Evolutionary conservation across 2,888 invertebrate species (phyloP).

Genomic region (Nephrotoma guestfalica): DNA sequence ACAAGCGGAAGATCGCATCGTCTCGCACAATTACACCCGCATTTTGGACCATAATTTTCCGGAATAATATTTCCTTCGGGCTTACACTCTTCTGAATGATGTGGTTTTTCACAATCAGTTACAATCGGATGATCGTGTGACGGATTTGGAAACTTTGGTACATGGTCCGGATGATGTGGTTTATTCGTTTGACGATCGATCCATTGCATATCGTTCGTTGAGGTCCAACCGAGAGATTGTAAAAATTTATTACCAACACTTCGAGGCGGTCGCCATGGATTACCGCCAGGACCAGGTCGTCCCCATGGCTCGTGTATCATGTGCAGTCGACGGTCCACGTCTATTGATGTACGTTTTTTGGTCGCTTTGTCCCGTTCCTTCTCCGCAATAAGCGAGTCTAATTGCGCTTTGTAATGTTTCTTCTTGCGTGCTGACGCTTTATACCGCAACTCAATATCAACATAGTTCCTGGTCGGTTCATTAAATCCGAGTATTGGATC

Average conservation of each 20-base stretch:
- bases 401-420: conserved; percentile 40
- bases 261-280: conserved; percentile 58
- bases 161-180: not conserved
- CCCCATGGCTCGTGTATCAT: conserved; percentile 20
- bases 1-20: not conserved
- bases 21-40: conserved; percentile 24
- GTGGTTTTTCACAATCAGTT: not conserved
- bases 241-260: conserved; percentile 58
- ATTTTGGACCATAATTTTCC: conserved; percentile 23
- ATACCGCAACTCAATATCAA: conserved; percentile 57
- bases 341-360: conserved; percentile 5
- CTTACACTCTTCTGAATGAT: not conserved
- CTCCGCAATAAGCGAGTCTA: conserved; percentile 35
- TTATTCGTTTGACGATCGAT: conserved; percentile 17
- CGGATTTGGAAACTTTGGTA: not conserved
- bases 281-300: conserved; percentile 41
- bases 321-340: not conserved
- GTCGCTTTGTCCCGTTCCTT: conserved; percentile 2
- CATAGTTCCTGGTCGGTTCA: conserved; percentile 42
- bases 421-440: conserved; percentile 39
- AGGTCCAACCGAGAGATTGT: conserved; percentile 51
- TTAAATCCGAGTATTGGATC: conserved; percentile 52
- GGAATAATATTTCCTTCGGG: not conserved
- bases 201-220: conserved; percentile 29
- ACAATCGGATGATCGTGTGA: not conserved